Conservation (phyloP, 2,888 invertebrate genomes). For the Melinaea menophilus region DNA sequence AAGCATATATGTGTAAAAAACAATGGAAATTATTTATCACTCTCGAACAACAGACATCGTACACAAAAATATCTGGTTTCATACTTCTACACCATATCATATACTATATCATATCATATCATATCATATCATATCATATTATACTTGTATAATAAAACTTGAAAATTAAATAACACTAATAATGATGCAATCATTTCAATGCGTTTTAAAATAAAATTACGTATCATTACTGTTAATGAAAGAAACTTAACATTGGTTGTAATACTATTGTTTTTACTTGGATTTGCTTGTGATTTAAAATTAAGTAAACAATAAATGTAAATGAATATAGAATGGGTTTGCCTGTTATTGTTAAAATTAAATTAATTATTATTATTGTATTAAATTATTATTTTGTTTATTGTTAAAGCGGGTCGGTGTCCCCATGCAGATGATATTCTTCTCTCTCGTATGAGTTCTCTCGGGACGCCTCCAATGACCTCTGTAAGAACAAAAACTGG, state of each 20-base stretch:
- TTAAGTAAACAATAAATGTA: neutral
- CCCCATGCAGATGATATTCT: slow-evolving; percentile 79
- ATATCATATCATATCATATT: neutral
- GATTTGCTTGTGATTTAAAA: slow-evolving; percentile 1
- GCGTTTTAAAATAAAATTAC: slow-evolving; percentile 24
- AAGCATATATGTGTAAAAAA: no score
- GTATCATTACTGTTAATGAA: slow-evolving; percentile 3
- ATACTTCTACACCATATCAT: no score
- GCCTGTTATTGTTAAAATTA: no score
- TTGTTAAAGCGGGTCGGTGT: slow-evolving; percentile 84
- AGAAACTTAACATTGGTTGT: slow-evolving; percentile 9
- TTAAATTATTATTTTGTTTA: no score
- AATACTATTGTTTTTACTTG: slow-evolving; percentile 6
- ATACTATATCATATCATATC: no score
- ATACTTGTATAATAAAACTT: slow-evolving; percentile 13
- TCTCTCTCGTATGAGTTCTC: slow-evolving; percentile 91
- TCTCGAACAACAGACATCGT: no score
- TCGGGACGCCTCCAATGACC: slow-evolving; percentile 87
- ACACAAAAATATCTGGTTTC: no score
- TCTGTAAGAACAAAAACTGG: slow-evolving; percentile 55
- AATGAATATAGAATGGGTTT: neutral
- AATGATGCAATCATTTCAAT: slow-evolving; percentile 22
- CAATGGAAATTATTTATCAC: no score
- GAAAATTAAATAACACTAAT: slow-evolving; percentile 12
- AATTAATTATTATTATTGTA: no score